Evolutionary conservation across 2,113 vertebrate species (phyloP).

Genomic region (Centropristis striata): DNA sequence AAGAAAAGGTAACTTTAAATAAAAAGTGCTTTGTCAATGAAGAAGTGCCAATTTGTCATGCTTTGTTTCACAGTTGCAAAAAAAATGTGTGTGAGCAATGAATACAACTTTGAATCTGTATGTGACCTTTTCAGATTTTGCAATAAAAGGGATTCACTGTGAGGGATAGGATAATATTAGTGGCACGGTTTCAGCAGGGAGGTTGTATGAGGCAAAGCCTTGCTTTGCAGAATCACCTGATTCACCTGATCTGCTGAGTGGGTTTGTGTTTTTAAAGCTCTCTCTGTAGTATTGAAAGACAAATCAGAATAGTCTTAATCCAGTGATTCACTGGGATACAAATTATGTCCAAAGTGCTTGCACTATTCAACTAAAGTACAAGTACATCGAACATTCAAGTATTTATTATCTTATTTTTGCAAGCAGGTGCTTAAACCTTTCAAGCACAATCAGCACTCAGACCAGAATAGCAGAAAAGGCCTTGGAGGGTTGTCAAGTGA

Average conservation of each 20-base stretch:
- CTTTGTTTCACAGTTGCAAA: neutral
- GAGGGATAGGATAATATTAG: conserved; percentile 30
- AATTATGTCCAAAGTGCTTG: conserved; percentile 2
- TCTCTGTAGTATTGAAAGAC: conserved; percentile 28
- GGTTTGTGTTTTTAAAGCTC: conserved; percentile 28
- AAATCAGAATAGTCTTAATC: conserved; percentile 20
- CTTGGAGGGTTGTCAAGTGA: conserved; percentile 6
- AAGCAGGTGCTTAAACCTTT: conserved; percentile 20
- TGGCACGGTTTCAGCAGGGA: conserved; percentile 22
- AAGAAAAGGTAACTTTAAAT: neutral
- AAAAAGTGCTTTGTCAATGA: neutral
- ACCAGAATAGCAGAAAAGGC: neutral
- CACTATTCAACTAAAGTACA: neutral
- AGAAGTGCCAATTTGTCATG: too few species aligned
- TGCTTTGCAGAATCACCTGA: conserved; percentile 34
- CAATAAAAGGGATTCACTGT: conserved; percentile 26
- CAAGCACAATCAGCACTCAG: conserved; percentile 5
- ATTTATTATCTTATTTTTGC: conserved; percentile 11
- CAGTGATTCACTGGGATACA: neutral
- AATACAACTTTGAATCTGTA: conserved; percentile 11
- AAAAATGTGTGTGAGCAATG: neutral
- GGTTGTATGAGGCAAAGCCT: conserved; percentile 23
- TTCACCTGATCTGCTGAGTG: conserved; percentile 1
- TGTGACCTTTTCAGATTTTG: conserved; percentile 40
- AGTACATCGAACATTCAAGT: neutral